Conservation (phyloP, 2,888 invertebrate genomes). For the Toxonevra muliebris region DNA sequence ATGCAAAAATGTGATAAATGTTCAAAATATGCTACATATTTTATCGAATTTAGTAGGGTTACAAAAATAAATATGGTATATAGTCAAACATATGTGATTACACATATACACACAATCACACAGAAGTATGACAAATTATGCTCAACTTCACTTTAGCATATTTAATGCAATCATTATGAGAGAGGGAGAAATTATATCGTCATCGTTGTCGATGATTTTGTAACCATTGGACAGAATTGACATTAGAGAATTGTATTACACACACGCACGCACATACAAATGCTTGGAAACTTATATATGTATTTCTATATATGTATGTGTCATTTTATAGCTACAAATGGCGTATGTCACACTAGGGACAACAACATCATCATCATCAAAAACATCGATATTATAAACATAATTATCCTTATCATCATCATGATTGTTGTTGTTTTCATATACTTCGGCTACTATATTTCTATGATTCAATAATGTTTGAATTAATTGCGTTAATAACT, state of each 20-base stretch:
- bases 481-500: slow-evolving; percentile 66
- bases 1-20: too few relatives aligned
- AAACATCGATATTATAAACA: neutral
- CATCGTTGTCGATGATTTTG: neutral
- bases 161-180: slow-evolving; percentile 60
- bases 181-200: slow-evolving; percentile 31
- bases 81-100: neutral
- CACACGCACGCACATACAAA: neutral
- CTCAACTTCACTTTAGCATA: slow-evolving; percentile 59
- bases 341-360: neutral
- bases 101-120: neutral
- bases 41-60: too few relatives aligned
- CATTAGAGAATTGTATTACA: neutral
- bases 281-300: neutral
- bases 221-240: neutral
- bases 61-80: neutral
- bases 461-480: slow-evolving; percentile 65
- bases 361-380: neutral
- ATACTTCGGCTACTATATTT: slow-evolving; percentile 53
- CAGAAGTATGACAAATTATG: slow-evolving; percentile 33
- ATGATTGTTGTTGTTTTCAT: slow-evolving; percentile 28
- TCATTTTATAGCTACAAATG: neutral
- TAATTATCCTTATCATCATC: slow-evolving; percentile 4
- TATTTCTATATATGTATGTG: neutral
- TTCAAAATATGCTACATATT: too few relatives aligned